These are phyloP conservation scores for Perizoma affinitatum DNA, from an alignment of 2,888 invertebrate genomes.

Conservation along the genomic window DNA sequence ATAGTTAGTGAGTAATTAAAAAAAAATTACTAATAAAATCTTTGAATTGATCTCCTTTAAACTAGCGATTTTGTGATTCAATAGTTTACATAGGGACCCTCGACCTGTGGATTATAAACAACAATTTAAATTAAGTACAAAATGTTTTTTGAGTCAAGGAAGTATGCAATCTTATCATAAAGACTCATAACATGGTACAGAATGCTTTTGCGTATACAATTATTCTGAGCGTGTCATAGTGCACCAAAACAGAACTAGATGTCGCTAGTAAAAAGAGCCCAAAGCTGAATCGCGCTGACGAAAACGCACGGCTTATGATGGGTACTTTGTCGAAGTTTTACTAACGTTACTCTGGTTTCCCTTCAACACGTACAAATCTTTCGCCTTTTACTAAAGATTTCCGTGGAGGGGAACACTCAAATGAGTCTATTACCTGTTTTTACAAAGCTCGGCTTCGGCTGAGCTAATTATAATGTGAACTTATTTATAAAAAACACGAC, in stretches of 20 bases:
- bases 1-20: no score
- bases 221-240: not conserved
- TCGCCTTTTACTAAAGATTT: constrained; percentile 92
- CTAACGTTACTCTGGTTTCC: constrained; percentile 83
- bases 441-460: constrained; percentile 1
- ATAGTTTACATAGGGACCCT: no score
- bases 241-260: constrained; percentile 9
- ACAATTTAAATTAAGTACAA: no score
- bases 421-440: constrained; percentile 82
- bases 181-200: no score
- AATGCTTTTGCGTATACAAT: not conserved
- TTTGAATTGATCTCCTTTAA: no score
- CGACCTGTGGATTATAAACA: no score
- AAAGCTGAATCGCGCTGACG: constrained; percentile 11
- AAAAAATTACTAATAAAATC: no score
- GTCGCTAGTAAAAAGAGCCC: constrained; percentile 8
- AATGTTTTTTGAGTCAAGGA: no score
- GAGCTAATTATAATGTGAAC: no score
- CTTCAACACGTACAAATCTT: constrained; percentile 89
- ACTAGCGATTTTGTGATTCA: no score
- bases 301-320: constrained; percentile 2
- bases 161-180: no score
- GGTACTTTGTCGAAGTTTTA: constrained; percentile 1
- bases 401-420: constrained; percentile 89
- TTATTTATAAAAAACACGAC: no score